These are phyloP conservation scores for Idaea straminata DNA, from an alignment of 2,888 invertebrate genomes.

Conservation along the genomic window DNA sequence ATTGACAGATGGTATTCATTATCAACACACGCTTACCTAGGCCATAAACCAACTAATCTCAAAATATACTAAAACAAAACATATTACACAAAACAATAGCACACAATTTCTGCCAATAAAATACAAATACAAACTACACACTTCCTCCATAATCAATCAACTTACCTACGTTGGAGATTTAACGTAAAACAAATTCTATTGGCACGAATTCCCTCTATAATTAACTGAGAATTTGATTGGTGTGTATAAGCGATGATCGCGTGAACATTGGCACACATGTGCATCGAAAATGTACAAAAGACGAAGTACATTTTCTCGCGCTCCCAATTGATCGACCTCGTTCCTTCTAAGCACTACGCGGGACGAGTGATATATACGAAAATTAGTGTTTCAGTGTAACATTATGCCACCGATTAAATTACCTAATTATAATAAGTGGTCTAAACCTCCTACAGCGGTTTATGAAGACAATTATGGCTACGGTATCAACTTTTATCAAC, in stretches of 20 bases:
- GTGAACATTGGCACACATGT: conserved; percentile 63
- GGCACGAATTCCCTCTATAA: conserved; percentile 68
- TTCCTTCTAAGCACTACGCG: conserved; percentile 45
- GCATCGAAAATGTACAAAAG: conserved; percentile 67
- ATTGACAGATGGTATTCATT: conserved; percentile 30
- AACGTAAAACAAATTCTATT: conserved; percentile 44
- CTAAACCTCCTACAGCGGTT: conserved; percentile 82
- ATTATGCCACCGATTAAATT: conserved; percentile 70
- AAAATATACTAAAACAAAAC: conserved; percentile 2
- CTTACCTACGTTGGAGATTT: conserved; percentile 21
- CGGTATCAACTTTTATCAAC: conserved; percentile 91
- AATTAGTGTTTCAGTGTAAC: conserved; percentile 30
- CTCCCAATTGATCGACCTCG: conserved; percentile 60
- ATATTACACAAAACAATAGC: background rate
- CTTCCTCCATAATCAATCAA: conserved; percentile 19
- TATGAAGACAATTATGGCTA: conserved; percentile 92
- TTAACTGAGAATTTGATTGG: conserved; percentile 66
- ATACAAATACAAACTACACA: conserved; percentile 7
- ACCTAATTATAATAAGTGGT: conserved; percentile 71
- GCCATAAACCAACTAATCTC: background rate
- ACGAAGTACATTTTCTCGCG: conserved; percentile 48
- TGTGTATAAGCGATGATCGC: conserved; percentile 53
- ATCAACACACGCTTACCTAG: conserved; percentile 20
- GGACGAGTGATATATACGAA: conserved; percentile 20
- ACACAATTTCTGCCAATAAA: conserved; percentile 17